phyloP scores from a whole-genome alignment of 1,140 invertebrate genomes.

The Formica exsecta region DNA sequence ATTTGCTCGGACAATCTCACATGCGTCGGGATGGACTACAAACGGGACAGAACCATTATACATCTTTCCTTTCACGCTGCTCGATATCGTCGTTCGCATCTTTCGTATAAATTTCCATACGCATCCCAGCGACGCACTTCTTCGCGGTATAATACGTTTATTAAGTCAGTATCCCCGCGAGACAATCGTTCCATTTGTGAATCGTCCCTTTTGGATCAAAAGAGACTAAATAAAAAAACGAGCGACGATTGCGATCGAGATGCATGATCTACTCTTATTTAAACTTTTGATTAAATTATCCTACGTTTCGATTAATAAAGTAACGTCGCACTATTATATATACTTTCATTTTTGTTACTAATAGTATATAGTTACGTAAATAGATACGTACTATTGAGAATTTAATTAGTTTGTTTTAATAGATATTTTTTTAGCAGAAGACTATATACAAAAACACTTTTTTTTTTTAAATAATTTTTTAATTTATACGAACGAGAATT shows the following conservation, averaged over 20 bases:
- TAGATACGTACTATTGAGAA: not conserved
- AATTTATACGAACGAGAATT: not conserved
- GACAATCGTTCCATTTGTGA: slow-evolving; percentile 55
- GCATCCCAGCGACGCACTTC: slow-evolving; percentile 68
- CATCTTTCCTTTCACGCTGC: slow-evolving; percentile 46
- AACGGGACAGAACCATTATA: slow-evolving; percentile 69
- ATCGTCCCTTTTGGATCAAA: slow-evolving; percentile 19
- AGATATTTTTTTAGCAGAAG: not conserved
- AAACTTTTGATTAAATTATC: not conserved
- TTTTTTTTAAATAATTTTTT: not conserved
- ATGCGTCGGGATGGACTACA: slow-evolving; percentile 32
- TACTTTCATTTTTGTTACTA: not conserved
- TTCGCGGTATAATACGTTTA: slow-evolving; percentile 77
- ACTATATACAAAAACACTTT: not conserved
- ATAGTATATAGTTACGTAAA: not conserved
- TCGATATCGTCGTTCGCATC: slow-evolving; percentile 76
- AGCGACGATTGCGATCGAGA: not conserved
- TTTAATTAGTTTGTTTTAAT: not conserved
- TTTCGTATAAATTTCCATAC: slow-evolving; percentile 82
- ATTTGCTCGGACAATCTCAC: slow-evolving; percentile 53
- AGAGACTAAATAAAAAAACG: slow-evolving; percentile 25
- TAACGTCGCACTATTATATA: not conserved
- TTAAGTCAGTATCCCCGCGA: slow-evolving; percentile 73
- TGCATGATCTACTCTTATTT: not conserved
- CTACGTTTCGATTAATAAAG: slow-evolving; percentile 1